Base-by-base conservation (phyloP, 2,113 vertebrate species). In the Heterocephalus glaber region DNA sequence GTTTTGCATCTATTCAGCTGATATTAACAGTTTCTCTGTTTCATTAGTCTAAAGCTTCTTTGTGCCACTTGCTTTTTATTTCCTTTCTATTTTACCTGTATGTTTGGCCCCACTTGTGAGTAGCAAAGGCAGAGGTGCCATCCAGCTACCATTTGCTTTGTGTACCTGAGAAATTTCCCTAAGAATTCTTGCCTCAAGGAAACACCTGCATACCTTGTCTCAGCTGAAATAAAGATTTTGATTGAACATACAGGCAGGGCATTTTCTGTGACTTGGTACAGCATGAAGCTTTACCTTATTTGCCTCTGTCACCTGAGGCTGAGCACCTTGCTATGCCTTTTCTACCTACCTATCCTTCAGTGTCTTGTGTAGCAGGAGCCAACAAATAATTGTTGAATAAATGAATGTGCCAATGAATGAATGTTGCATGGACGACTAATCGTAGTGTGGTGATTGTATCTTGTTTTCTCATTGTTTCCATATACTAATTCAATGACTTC, bases 21-120 rank as follows among this genome's bases (percentile, higher is more conserved):
- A 89, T 81, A 52, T 60, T 9, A 16, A 81, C 22, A 68, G 95
- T 91, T 97, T 65, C 77, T 89, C 14, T 82, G 17, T 96, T 95
- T 76, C 5, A 5, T 81, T 85, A n/a, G 8, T 76, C 49, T 82
- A 44, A 72, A 28, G 28, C 35, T 56, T 70, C 49, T 65, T 87
- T 52, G n/a, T 35, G 61, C 7, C 28, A 66, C 49, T 89, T 86
- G 3, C 9, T 77, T 79, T 35, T 79, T 22, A 13, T 90, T 82
- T 87, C 26, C 68, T 91, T 92, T 35, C 28, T n/a, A 0, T 77
- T 77, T 82, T 30, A 6, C 24, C 52, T 92, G 28, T 28, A 47
- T 81, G 49, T 93, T 52, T 60, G 65, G 33, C 80, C 61, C 5
- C 9, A 17, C 33, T 33, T 86, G 24, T n/a, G 41, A 49, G 76